Conservation (phyloP, 2,797 vertebrate species). For the Bradypodion ventrale region DNA sequence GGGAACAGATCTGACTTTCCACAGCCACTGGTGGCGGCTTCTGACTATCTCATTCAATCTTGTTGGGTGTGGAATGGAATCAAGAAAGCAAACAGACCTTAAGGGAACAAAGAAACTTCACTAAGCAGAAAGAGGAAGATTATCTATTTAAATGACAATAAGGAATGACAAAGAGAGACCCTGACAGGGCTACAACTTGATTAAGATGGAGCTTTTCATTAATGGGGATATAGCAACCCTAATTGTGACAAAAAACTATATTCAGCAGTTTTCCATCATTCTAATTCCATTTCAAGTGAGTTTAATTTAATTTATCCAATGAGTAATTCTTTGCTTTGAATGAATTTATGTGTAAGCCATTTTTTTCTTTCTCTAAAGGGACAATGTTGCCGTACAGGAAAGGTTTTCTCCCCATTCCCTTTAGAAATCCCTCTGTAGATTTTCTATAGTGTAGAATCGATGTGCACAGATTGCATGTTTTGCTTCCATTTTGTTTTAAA, state of each 20-base stretch:
- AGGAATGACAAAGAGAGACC: constrained; percentile 67
- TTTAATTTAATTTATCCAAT: constrained; percentile 75
- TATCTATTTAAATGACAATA: constrained; percentile 70
- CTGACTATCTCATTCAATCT: constrained; percentile 42
- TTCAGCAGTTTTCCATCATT: constrained; percentile 75
- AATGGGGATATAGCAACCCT: constrained; percentile 57
- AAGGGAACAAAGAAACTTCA: constrained; percentile 45
- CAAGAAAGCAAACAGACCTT: constrained; percentile 30
- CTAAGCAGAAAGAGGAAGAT: constrained; percentile 51
- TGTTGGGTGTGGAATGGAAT: constrained; percentile 41
- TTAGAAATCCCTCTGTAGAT: constrained; percentile 6
- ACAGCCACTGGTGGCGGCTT: constrained; percentile 35
- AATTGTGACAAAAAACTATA: constrained; percentile 69
- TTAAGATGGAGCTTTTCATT: constrained; percentile 76
- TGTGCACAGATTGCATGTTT: constrained; percentile 1
- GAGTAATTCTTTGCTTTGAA: constrained; percentile 66
- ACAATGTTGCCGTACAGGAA: constrained; percentile 32
- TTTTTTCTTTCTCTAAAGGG: constrained; percentile 50
- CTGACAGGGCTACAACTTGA: constrained; percentile 70
- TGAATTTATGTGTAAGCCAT: constrained; percentile 39
- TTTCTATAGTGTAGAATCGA: background rate
- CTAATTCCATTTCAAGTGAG: constrained; percentile 76
- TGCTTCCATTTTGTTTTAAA: background rate
- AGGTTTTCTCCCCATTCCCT: constrained; percentile 3
- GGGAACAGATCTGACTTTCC: constrained; percentile 27